Percentiles rank a stretch among this genome's conserved stretches.
Evolutionary conservation across 2,113 vertebrate species (phyloP).

Genomic region (Trogon melanurus): DNA sequence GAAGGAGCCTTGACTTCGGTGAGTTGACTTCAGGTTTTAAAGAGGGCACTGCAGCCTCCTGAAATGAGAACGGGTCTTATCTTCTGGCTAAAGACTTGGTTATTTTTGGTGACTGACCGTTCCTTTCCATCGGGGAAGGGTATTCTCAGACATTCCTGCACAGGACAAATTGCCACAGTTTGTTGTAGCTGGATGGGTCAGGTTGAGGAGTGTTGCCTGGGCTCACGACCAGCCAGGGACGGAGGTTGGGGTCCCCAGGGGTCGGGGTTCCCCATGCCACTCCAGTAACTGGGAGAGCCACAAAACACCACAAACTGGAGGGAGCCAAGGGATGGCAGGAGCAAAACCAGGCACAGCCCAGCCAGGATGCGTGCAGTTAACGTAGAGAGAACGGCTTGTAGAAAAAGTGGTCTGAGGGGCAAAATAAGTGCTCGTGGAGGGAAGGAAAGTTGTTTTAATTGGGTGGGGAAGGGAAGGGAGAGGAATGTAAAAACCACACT

Average conservation of each 20-base stretch:
- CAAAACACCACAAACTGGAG: fast-evolving
- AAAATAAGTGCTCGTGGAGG: neutral
- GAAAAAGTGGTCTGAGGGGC: neutral
- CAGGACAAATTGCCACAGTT: neutral
- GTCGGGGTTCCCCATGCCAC: fast-evolving
- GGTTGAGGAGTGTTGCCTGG: neutral
- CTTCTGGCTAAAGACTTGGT: neutral
- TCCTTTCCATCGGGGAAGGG: neutral
- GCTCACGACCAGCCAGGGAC: neutral
- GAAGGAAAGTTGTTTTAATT: neutral
- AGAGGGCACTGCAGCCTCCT: neutral
- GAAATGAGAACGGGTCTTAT: neutral
- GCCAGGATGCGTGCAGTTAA: neutral
- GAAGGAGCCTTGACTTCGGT: neutral
- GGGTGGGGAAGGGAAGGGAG: neutral
- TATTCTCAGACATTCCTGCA: neutral
- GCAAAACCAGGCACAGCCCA: neutral
- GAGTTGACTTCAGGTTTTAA: neutral
- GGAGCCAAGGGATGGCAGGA: neutral
- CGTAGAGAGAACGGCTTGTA: neutral
- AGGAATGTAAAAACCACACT: neutral
- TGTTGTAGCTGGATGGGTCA: fast-evolving
- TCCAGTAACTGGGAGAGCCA: neutral
- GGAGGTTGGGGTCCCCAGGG: neutral
- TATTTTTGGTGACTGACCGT: neutral